Base-by-base conservation (phyloP, 2,797 vertebrate genomes). In the Cynodonichthys magdalenae region DNA sequence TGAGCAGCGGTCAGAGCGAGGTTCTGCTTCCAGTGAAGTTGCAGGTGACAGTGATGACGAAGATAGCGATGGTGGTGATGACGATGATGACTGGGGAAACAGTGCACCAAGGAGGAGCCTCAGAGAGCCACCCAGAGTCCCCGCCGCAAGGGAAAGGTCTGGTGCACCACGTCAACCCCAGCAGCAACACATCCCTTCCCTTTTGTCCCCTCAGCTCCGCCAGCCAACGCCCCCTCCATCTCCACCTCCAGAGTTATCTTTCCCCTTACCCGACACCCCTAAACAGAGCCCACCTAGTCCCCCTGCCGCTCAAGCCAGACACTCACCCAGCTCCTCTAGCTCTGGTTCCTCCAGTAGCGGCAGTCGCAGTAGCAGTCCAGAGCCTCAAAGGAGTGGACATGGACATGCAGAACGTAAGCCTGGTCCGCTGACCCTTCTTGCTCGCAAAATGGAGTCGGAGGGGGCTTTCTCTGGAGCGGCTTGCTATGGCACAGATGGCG, bases 301-400 rank as follows among this genome's bases (percentile, higher is more conserved):
- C 68, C 92, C 93, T 72, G 93, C 91, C 71, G 89, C 89, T 47
- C 84, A 85, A 19, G 83, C 75, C 59, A 89, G 92, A 48, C 90
- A 79, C 41, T 82, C 91, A 1, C 89, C 92, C 53, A 93, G 92
- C 63, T 83, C 86, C 63, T 93, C 92, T n/a, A 93, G 93, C 82
- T 94, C 93, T 46, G 92, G 90, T 42, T 92, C 92, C 53, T 93
- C 93, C 28, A 94, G 92, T 85, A 93, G 93, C 6, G 93, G 70
- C 81, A 94, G 93, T 80, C 87, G 92, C 73, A 93, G 93, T 79
- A 95, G 94, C 90, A 94, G 94, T 77, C 92, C 91, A 24, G 93
- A 94, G 86, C 95, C 95, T 67, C 93, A 94, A 81, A 93, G 93
- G 73, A 91, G 93, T 65, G 89, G 89, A 69, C 84, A 87, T 65